Evolutionary conservation across 2,797 vertebrate genomes (phyloP).

Genomic region (Leptatherina wallacei): DNA sequence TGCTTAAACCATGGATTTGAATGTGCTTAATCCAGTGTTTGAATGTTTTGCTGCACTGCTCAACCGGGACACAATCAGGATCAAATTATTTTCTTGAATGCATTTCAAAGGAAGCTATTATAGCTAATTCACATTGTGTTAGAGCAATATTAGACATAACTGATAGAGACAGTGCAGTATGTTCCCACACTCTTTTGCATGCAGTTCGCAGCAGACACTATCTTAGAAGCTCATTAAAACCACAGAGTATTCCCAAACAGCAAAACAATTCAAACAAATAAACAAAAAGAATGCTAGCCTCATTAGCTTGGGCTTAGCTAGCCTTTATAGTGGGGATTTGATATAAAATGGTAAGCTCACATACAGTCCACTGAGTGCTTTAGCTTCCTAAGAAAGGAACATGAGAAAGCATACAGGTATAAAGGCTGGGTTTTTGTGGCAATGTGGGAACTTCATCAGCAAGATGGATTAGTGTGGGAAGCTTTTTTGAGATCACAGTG

Average conservation of each 20-base stretch:
- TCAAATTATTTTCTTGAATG: slow-evolving; percentile 9
- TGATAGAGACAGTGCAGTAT: slow-evolving; percentile 20
- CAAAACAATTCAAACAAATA: slow-evolving; percentile 29
- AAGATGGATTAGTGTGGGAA: slow-evolving; percentile 4
- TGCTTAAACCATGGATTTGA: slow-evolving; percentile 1
- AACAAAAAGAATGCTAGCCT: slow-evolving; percentile 34
- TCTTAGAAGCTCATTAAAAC: slow-evolving; percentile 24
- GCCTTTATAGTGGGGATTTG: slow-evolving; percentile 22
- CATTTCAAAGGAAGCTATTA: slow-evolving; percentile 28
- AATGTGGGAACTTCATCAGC: neutral
- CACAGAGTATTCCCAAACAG: slow-evolving; percentile 22
- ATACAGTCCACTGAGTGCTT: slow-evolving; percentile 16
- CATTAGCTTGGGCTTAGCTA: slow-evolving; percentile 38
- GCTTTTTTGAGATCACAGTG: neutral
- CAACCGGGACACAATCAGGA: slow-evolving; percentile 23
- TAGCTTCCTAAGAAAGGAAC: neutral
- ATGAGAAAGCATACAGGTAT: neutral
- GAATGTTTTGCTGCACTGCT: slow-evolving; percentile 27
- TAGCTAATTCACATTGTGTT: slow-evolving; percentile 14
- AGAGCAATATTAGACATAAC: slow-evolving; percentile 22
- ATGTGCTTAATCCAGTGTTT: slow-evolving; percentile 8
- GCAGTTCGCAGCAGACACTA: slow-evolving; percentile 18
- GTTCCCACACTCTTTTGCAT: slow-evolving; percentile 41
- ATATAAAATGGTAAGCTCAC: neutral
- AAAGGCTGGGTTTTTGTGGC: neutral